Evolutionary conservation across 2,113 vertebrate genomes (phyloP).

Genomic region (Periophthalmodon schlosseri): DNA sequence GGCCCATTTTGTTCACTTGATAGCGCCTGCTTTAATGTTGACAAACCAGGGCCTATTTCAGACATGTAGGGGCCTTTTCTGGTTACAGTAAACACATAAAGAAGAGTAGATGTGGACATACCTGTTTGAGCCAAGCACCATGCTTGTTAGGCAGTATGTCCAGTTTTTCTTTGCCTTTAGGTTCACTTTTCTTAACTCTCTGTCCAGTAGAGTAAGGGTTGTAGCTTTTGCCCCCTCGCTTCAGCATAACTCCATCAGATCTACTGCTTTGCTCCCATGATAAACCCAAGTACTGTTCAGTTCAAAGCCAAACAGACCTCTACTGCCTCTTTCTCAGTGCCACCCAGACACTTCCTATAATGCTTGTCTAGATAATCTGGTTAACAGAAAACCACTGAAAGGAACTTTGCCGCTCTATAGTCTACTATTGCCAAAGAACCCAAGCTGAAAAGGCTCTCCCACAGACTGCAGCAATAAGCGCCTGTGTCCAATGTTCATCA

Average conservation of each 20-base stretch:
- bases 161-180: slow-evolving; percentile 60
- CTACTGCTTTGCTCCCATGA: slow-evolving; percentile 21
- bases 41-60: neutral
- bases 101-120: slow-evolving; percentile 18
- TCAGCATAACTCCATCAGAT: slow-evolving; percentile 66
- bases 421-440: neutral
- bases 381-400: neutral
- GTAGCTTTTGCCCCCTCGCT: slow-evolving; percentile 75
- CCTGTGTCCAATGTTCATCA: slow-evolving; percentile 36
- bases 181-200: slow-evolving; percentile 64
- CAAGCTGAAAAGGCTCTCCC: neutral
- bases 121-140: slow-evolving; percentile 80
- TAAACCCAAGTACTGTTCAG: slow-evolving; percentile 1
- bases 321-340: neutral
- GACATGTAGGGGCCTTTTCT: neutral
- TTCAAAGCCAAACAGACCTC: neutral
- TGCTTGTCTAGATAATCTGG: slow-evolving; percentile 11
- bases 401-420: neutral
- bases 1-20: neutral
- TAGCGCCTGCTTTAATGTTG: no score
- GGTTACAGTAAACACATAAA: neutral
- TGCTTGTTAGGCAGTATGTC: slow-evolving; percentile 76
- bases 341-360: slow-evolving; percentile 28
- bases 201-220: slow-evolving; percentile 77
- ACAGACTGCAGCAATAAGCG: neutral